phyloP scores from a whole-genome alignment of 2,113 vertebrate species.

The Gymnobelideus leadbeateri region DNA sequence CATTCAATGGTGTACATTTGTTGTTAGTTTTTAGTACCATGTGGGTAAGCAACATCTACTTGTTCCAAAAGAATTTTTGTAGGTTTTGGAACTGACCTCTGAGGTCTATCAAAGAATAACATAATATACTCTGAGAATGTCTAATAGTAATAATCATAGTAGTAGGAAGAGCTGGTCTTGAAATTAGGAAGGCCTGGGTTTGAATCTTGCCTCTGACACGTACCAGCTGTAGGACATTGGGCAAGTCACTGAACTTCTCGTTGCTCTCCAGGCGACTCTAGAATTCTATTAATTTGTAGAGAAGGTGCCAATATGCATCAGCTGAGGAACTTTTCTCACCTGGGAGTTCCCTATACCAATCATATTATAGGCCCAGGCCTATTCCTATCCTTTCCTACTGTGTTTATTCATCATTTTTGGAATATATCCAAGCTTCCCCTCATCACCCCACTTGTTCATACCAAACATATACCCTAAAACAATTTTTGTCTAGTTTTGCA shows the following conservation, averaged over 20 bases:
- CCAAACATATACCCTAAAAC: neutral
- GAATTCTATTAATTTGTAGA: neutral
- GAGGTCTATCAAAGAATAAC: neutral
- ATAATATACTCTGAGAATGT: neutral
- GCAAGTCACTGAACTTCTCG: neutral
- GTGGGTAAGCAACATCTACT: neutral
- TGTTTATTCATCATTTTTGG: neutral
- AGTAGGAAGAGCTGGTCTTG: neutral
- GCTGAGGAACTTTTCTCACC: neutral
- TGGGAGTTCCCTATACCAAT: neutral
- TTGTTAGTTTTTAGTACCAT: neutral
- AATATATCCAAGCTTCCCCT: neutral
- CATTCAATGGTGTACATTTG: neutral
- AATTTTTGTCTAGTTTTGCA: neutral
- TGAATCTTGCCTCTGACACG: neutral
- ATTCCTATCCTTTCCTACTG: neutral
- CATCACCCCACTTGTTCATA: neutral
- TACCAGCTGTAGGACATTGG: neutral
- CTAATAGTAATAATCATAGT: neutral
- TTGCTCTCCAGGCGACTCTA: neutral
- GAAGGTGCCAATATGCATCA: neutral
- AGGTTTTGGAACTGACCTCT: neutral
- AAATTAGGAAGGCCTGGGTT: neutral
- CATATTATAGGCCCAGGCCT: neutral
- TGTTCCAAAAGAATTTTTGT: neutral